Evolutionary conservation across 2,888 invertebrate species (phyloP), one percentile per base, ranked within the genome.

Genomic region (Lepidochrysops patricia): DNA sequence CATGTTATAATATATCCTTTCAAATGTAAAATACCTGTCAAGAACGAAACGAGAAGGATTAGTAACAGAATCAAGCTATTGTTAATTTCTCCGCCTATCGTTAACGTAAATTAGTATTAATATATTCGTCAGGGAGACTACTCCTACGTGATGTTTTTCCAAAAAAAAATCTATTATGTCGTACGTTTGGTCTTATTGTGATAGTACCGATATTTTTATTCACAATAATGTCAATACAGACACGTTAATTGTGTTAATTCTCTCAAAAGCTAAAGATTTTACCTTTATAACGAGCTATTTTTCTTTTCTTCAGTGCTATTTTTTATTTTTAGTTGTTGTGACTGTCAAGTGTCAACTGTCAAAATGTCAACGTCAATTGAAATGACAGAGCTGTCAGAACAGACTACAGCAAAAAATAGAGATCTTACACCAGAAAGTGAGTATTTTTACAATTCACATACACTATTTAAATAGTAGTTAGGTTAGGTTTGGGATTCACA

Each of bases 1-100:
- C 90, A 90, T 90, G 62, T 64, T 72, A 62, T n/a, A n/a, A n/a
- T n/a, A n/a, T 29, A 29, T 32, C 23, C 7, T 54, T 54, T 9
- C 15, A 7, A 43, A 23, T 6, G 7, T 7, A 5, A 2, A 32
- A 9, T 4, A 54, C 32, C 54, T 54, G 54, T 54, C 19, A 54
- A 7, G 19, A 19, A 54, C 5, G 12, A 54, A 32, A 32, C 32
- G 32, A 15, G 12, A 54, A 32, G 25, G 27, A 54, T 54, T 54
- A 54, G 15, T 0, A 19, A 9, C 54, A 54, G 29, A 7, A 2
- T 15, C 15, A 19, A 32, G 13, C 15, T 13, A 27, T 32, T 54
- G 54, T 54, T 29, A 19, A 32, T 32, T 29, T 29, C 12, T 29
- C 19, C 27, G 12, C 19, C 9, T 32, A 32, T 54, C 54, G 4